Base-by-base conservation (phyloP, 2,113 vertebrate species). In the Gymnogyps californianus region DNA sequence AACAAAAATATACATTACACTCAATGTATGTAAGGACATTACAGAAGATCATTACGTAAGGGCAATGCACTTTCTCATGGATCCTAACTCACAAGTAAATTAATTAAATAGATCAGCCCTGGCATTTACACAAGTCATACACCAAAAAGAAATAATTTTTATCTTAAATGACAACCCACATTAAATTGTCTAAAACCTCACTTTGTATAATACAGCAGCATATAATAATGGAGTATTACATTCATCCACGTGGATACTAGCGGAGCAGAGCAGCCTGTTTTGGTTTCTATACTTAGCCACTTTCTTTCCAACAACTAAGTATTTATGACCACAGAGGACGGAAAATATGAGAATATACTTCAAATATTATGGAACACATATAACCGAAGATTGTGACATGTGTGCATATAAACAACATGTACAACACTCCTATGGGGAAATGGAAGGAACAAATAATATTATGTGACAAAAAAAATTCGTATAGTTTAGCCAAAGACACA, bases 261-360 rank as follows among this genome's bases (percentile, higher is more conserved):
- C 4, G 8, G 44, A 42, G 17, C 22, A 89, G 9, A 74, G 31
- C 62, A 86, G 21, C 11, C 20, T 47, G 16, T 16, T 76, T 75
- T 42, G 11, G 9, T 59, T 76, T n/a, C n/a, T 77, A 8, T 25
- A 36, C 0, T 2, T 22, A 57, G 4, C 6, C 24, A 51, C 10
- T 55, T 72, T 61, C 51, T 66, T 65, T 72, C n/a, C 19, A 46
- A 2, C 4, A 6, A 7, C 29, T 22, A 40, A 21, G 5, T 54
- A 24, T 84, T 77, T 91, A 15, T 75, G n/a, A 31, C 8, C 26
- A 22, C 8, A 32, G 16, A 71, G 8, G 14, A 44, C 47, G 44
- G 15, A 47, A 87, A 72, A 32, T 64, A 85, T 19, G 7, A 79
- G 15, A 90, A 67, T 51, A 71, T 42, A 31, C 19, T 46, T 88